Evolutionary conservation across 2,888 invertebrate species (phyloP), one percentile per base, ranked within the genome.

Genomic region (Chalcis sispes): DNA sequence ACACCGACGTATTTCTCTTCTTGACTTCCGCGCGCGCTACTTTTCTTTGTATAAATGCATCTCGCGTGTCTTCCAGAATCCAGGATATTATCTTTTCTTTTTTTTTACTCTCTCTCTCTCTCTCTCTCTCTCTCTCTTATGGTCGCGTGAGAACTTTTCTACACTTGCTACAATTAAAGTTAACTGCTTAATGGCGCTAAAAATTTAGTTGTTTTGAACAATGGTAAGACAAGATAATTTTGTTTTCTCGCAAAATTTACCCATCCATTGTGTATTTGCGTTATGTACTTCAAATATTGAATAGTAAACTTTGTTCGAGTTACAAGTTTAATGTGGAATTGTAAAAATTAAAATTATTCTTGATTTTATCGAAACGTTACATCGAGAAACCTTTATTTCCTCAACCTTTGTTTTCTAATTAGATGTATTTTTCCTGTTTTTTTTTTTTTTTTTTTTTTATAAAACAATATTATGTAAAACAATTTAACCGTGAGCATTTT

Each of bases 1-100:
- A 66, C 20, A 27, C 58, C 32, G 15, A 20, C 54, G 59, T 50
- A 46, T 69, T 74, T 74, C 67, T 67, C 67, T 74, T 72, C n/a
- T 52, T 62, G 13, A n/a, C 36, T 72, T 61, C 67, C 67, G 54
- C 42, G 40, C 40, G 46, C 40, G 27, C 25, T 23, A 20, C 18
- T n/a, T n/a, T 27, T 46, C n/a, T n/a, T 27, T 62, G 13, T 62
- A 42, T 32, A n/a, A n/a, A 32, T 32, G n/a, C n/a, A n/a, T 13
- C 27, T 4, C 8, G 15, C 20, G 20, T 15, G 58, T n/a, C 29
- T 56, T 10, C 8, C 36, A 8, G 61, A 61, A 42, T 61, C 40
- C 2, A 32, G 23, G 4, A 29, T 18, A 32, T 40, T 50, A 18
- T 65, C 56, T 50, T 29, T 25, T 65, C 25, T 65, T 46, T 64